Percentiles rank a stretch among this genome's conserved stretches.
Evolutionary conservation across 1,140 invertebrate species (phyloP).

Genomic region (Brachionus manjavacas): DNA sequence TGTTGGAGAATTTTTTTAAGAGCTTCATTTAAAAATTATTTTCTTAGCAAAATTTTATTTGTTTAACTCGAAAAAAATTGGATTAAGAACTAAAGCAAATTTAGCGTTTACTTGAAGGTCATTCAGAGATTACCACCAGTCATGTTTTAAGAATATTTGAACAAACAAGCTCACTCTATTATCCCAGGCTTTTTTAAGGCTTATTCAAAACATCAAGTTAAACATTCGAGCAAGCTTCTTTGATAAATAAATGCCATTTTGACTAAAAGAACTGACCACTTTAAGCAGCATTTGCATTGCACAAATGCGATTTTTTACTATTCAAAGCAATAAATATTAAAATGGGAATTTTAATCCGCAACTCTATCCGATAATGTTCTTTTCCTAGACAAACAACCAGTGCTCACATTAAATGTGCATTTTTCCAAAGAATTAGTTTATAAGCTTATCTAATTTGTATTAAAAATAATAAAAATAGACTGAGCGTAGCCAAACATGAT

Average conservation of each 20-base stretch:
- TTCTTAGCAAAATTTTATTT: neutral
- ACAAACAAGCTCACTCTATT: neutral
- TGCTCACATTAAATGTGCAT: neutral
- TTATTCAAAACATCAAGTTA: neutral
- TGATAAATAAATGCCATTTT: neutral
- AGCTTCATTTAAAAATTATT: neutral
- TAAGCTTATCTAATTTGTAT: constrained; percentile 32
- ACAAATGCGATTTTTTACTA: neutral
- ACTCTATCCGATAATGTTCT: neutral
- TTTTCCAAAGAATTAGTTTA: constrained; percentile 8
- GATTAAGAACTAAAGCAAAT: constrained; percentile 1
- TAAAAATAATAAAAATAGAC: neutral
- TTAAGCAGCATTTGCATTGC: neutral
- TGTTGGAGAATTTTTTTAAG: neutral
- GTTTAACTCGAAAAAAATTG: neutral
- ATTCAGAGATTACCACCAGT: neutral
- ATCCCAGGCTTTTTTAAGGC: neutral
- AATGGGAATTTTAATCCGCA: neutral
- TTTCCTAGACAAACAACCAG: neutral
- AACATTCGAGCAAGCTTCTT: neutral
- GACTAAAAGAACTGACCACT: neutral
- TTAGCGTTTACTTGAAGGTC: neutral
- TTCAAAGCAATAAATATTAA: constrained; percentile 4
- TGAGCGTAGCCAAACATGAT: neutral
- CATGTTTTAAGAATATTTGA: neutral